These are phyloP conservation scores for Festucalex cinctus DNA, from an alignment of 2,113 vertebrate genomes.

Conservation along the genomic window DNA sequence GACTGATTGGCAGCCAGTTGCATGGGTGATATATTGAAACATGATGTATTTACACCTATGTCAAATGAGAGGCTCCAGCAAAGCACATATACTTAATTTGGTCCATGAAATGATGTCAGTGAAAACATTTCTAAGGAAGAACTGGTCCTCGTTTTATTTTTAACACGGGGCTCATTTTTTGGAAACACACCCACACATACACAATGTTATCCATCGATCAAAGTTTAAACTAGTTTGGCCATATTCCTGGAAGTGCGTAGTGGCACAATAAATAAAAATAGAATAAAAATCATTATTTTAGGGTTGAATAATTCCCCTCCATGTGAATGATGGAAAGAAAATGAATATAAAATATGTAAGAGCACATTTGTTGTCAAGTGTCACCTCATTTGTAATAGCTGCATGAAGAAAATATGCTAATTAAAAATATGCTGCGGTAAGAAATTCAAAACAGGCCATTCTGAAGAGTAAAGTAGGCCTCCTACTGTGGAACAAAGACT, in stretches of 20 bases:
- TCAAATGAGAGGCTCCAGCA: neutral
- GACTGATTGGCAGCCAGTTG: neutral
- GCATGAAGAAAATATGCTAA: neutral
- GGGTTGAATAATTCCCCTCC: no score
- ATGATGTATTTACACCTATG: neutral
- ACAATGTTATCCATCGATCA: neutral
- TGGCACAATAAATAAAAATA: neutral
- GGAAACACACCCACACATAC: no score
- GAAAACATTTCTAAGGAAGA: no score
- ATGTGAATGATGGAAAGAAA: no score
- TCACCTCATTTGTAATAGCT: conserved; percentile 20
- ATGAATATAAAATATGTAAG: neutral
- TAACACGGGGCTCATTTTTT: no score
- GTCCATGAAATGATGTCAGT: neutral
- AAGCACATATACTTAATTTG: neutral
- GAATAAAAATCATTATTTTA: neutral
- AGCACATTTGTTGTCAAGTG: conserved; percentile 2
- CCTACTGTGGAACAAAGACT: conserved; percentile 42
- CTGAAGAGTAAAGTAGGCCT: conserved; percentile 35
- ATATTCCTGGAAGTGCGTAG: neutral
- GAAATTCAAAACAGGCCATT: conserved; percentile 20
- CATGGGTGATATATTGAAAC: neutral
- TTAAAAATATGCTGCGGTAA: neutral
- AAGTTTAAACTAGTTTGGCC: neutral
- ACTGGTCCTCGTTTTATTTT: no score